Percentiles rank a stretch among this genome's conserved stretches.
Conservation (phyloP, 2,797 vertebrate genomes). For the Corythornis leucogaster region DNA sequence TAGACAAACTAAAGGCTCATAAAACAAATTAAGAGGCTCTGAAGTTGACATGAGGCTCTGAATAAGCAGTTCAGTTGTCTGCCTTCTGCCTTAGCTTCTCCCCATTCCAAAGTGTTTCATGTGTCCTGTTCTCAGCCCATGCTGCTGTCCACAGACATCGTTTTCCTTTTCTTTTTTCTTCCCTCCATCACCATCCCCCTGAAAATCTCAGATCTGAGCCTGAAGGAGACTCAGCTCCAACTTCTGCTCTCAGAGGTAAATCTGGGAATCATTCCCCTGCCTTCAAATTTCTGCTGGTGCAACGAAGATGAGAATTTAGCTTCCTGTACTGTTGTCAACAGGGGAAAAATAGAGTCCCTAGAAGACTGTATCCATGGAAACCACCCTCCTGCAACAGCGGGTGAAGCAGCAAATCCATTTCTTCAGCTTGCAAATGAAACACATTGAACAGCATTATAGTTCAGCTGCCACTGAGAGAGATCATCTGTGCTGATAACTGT, state of each 20-base stretch:
- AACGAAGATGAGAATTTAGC: constrained; percentile 47
- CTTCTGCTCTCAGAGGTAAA: constrained; percentile 12
- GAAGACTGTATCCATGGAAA: constrained; percentile 74
- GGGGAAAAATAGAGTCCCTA: constrained; percentile 26
- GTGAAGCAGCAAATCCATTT: constrained; percentile 58
- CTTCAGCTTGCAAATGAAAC: constrained; percentile 51
- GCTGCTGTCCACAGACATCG: background rate
- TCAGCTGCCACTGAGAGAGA: constrained; percentile 21
- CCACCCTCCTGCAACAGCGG: constrained; percentile 35
- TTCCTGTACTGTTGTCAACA: constrained; percentile 40
- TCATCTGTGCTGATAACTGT: constrained; percentile 7
- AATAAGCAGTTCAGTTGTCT: background rate
- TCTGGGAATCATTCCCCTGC: background rate
- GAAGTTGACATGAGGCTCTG: background rate
- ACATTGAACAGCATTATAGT: background rate
- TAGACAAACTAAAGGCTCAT: background rate
- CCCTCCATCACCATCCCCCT: rapidly evolving
- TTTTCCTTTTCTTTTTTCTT: background rate
- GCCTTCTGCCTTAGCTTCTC: background rate
- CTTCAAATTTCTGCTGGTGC: constrained; percentile 49
- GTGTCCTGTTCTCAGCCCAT: background rate
- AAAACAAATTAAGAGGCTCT: background rate
- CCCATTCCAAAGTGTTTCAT: background rate
- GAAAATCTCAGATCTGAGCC: background rate
- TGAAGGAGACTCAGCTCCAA: background rate